Evolutionary conservation across 2,797 vertebrate species (phyloP).

Genomic region (Miichthys miiuy): DNA sequence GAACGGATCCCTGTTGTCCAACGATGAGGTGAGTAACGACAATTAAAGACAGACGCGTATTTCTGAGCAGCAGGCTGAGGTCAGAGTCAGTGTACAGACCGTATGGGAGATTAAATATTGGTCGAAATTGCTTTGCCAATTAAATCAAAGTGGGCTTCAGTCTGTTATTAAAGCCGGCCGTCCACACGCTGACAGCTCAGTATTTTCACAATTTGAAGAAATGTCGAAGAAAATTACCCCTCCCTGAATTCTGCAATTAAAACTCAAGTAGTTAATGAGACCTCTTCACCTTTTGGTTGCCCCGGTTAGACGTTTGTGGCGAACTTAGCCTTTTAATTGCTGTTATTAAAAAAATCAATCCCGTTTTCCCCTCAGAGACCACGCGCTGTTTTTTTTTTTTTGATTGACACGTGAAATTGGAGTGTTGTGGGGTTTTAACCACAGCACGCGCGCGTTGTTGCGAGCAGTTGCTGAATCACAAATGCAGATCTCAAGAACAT

Average conservation of each 20-base stretch:
- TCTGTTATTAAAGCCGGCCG: constrained; percentile 45
- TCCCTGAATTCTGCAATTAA: constrained; percentile 88
- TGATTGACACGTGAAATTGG: constrained; percentile 86
- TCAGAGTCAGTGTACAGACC: neutral
- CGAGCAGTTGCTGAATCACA: constrained; percentile 55
- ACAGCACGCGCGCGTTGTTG: constrained; percentile 23
- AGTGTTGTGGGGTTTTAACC: constrained; percentile 65
- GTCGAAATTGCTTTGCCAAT: constrained; percentile 59
- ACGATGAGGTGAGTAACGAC: constrained; percentile 87
- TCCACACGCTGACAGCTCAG: constrained; percentile 55
- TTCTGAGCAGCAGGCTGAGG: neutral
- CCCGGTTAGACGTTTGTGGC: constrained; percentile 80
- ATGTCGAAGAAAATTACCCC: constrained; percentile 81
- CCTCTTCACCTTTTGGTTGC: constrained; percentile 87
- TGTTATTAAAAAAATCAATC: constrained; percentile 91
- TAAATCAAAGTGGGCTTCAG: constrained; percentile 52
- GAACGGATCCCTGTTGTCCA: constrained; percentile 79
- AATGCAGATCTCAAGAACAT: constrained; percentile 79
- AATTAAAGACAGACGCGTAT: rapidly evolving
- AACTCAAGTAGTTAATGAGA: constrained; percentile 90
- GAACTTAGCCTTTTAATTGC: constrained; percentile 89
- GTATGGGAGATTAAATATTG: constrained; percentile 15
- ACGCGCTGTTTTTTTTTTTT: constrained; percentile 68
- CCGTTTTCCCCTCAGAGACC: constrained; percentile 70
- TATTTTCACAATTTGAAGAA: constrained; percentile 85